Evolutionary conservation across 2,888 invertebrate species (phyloP), one percentile per base, ranked within the genome.

Genomic region (Coremacera marginata): DNA sequence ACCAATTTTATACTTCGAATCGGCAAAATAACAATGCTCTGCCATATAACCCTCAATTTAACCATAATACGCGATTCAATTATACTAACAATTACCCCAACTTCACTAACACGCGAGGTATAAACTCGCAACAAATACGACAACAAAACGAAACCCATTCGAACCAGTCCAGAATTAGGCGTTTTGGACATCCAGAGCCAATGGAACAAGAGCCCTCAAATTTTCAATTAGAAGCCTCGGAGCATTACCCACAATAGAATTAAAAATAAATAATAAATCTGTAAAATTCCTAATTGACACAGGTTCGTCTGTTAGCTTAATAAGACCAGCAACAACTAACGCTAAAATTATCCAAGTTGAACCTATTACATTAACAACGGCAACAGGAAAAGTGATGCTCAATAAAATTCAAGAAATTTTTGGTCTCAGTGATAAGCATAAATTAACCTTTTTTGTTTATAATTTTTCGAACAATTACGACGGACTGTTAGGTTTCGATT

Each of bases 391-490:
- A 57, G 60, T 60, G 5, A n/a, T 55, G 31, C 34, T 57, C 22
- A n/a, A 63, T 65, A 55, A 31, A 31, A 67, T 73, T 44, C 71
- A 77, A 44, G 71, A 75, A 52, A 44, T 75, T 62, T 62, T n/a
- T 70, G 22, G 62, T 5, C 22, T 34, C 31, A n/a, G 34, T 51
- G 19, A 49, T n/a, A 19, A 19, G 14, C 60, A 60, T 52, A 52
- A 60, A 19, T 71, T 74, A 70, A 57, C 8, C 11, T 55, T 76
- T 52, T 78, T 67, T 62, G 62, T 75, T 5, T 78, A 65, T 27
- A 49, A 76, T 52, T 75, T 77, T 74, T 74, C 77, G 16, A 52
- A 78, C 74, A 79, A 73, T 31, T 76, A 75, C 34, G 76, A 78
- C 5, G 78, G 75, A 60, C 67, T 79, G 27, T 57, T 79, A 62